phyloP scores from a whole-genome alignment of 2,888 invertebrate genomes.

The Monoplex corrugatus region DNA sequence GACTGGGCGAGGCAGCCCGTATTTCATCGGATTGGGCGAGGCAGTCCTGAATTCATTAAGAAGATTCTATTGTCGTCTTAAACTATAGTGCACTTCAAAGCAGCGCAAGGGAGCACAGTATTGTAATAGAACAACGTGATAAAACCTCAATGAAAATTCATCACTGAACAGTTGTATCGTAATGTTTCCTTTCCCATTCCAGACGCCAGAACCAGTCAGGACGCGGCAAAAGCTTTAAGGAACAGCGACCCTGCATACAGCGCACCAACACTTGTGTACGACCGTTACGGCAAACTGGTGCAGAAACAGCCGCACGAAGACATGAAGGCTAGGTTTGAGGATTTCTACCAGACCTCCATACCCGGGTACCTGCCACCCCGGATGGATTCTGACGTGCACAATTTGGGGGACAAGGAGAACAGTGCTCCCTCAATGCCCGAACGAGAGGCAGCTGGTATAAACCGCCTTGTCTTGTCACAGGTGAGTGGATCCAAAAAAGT shows the following conservation, averaged over 20 bases:
- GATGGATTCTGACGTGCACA: constrained; percentile 86
- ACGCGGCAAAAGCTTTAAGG: constrained; percentile 38
- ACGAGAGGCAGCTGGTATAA: constrained; percentile 82
- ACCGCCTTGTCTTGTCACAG: constrained; percentile 62
- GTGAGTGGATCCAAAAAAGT: no score
- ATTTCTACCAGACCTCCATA: constrained; percentile 68
- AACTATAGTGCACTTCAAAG: no score
- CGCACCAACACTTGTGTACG: constrained; percentile 61
- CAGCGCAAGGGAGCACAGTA: no score
- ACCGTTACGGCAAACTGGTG: constrained; percentile 49
- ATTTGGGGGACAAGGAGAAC: constrained; percentile 85
- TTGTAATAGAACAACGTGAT: no score
- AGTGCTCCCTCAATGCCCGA: constrained; percentile 88
- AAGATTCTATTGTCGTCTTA: no score
- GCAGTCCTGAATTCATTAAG: no score
- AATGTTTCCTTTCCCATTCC: not conserved
- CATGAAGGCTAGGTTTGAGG: constrained; percentile 61
- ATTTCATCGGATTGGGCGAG: no score
- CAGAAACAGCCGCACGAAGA: constrained; percentile 57
- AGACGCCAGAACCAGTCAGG: no score
- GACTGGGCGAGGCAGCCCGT: no score
- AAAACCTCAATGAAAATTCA: no score
- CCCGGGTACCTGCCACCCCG: constrained; percentile 78
- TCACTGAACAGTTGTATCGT: no score
- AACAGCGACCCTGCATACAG: constrained; percentile 75